phyloP scores from a whole-genome alignment of 2,113 vertebrate species.

The Cettia cetti region DNA sequence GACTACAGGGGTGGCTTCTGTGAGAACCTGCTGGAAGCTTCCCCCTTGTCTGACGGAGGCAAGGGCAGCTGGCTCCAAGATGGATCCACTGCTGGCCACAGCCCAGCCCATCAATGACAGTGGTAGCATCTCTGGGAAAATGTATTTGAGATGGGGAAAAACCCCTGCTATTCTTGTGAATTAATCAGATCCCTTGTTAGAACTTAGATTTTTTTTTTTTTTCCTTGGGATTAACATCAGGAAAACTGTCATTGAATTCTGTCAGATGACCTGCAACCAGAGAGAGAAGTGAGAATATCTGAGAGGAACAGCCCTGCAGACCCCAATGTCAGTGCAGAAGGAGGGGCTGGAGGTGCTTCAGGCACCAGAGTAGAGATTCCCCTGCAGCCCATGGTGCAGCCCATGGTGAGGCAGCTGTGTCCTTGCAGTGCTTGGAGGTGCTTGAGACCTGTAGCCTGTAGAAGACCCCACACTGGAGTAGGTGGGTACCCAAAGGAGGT shows the following conservation, averaged over 20 bases:
- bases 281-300: background rate
- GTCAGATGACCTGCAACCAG: background rate
- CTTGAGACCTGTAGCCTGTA: no score
- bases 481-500: background rate
- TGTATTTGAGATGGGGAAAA: background rate
- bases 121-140: background rate
- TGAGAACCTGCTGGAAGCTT: background rate
- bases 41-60: fast-evolving
- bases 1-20: background rate
- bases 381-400: fast-evolving
- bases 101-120: background rate
- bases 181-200: background rate
- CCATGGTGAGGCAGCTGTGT: background rate
- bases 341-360: background rate
- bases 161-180: background rate
- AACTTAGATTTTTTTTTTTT: background rate
- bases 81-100: background rate
- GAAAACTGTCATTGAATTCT: background rate
- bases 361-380: background rate
- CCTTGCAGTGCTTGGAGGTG: background rate
- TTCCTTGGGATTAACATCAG: background rate
- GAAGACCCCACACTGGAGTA: background rate
- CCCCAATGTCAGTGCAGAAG: background rate
- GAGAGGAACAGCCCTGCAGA: background rate
- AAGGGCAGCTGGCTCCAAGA: background rate